Base-by-base conservation (phyloP, 2,113 vertebrate genomes). In the Xiphias gladius region DNA sequence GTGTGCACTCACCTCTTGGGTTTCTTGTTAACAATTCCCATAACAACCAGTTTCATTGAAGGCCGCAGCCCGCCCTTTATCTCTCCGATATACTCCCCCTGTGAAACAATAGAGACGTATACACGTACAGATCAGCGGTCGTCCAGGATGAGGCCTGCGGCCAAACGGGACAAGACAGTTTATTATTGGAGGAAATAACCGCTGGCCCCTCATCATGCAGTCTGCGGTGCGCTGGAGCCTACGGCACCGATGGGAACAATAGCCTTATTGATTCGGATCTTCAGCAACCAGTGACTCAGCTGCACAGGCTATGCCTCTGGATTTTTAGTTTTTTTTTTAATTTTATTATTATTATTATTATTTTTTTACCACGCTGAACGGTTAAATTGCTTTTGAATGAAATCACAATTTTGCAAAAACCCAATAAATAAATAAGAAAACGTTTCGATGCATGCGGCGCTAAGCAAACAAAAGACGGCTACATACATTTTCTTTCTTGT, bases 61-160 rank as follows among this genome's bases (percentile, higher is more conserved):
- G 95, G 95, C 89, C 94, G 90, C 80, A 96, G 69, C 7, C 95
- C 95, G 37, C 95, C 95, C 87, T 95, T 95, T 84, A 96, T 96
- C 85, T 94, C 94, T n/a, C 95, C 95, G 78, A 77, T 92, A 46
- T 95, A 96, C 80, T 93, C 89, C 85, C 88, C 94, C 90, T 95
- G 94, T 57, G 71, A 78, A 78, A 93, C 91, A 91, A 92, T 85
- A 65, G 83, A 86, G 59, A 76, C 41, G 79, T 19, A 28, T 8
- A 20, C 6, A 35, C 8, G 65, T 24, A 32, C 17, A 78, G 39
- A 52, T 57, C 77, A 58, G 48, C 20, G 11, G 22, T 48, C 28
- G 39, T 0, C 52, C 35, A 26, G 59, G 52, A 58, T 58, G 61
- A 77, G 76, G 85, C 86, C 83, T 59, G 10, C 22, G 3, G 14